Percentiles rank a stretch among this genome's conserved stretches.
Evolutionary conservation across 2,797 vertebrate species (phyloP).

Genomic region (Crocodylus rhombifer): DNA sequence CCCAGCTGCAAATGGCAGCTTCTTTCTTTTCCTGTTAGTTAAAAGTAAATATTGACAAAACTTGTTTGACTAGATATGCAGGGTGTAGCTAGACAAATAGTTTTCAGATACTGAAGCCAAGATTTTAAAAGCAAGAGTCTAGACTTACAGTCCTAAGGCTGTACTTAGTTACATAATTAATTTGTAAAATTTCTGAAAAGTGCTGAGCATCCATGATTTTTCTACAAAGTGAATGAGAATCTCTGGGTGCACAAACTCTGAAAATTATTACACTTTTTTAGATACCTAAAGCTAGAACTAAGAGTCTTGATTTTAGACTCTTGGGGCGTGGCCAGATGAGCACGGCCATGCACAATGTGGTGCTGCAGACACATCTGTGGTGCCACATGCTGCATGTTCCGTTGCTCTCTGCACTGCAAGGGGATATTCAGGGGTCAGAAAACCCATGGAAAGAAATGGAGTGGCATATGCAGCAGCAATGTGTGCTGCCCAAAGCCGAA

Average conservation of each 20-base stretch:
- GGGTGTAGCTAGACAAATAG: not conserved
- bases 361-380: too few species aligned
- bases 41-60: fast-evolving
- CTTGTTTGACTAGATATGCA: fast-evolving
- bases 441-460: too few species aligned
- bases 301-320: not conserved
- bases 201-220: not conserved
- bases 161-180: not conserved
- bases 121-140: not conserved
- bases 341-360: too few species aligned
- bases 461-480: too few species aligned
- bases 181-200: not conserved
- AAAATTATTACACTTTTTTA: not conserved
- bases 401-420: too few species aligned
- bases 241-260: not conserved
- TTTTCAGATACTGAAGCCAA: not conserved
- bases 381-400: too few species aligned
- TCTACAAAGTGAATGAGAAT: not conserved
- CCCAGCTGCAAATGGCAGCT: not conserved
- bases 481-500: too few species aligned
- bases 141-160: not conserved
- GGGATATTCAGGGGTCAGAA: too few species aligned
- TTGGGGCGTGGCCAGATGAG: not conserved
- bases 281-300: not conserved
- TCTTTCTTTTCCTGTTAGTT: not conserved